Percentiles rank a stretch among this genome's conserved stretches.
phyloP scores from a whole-genome alignment of 2,113 vertebrate genomes.

The Hemichromis elongatus region DNA sequence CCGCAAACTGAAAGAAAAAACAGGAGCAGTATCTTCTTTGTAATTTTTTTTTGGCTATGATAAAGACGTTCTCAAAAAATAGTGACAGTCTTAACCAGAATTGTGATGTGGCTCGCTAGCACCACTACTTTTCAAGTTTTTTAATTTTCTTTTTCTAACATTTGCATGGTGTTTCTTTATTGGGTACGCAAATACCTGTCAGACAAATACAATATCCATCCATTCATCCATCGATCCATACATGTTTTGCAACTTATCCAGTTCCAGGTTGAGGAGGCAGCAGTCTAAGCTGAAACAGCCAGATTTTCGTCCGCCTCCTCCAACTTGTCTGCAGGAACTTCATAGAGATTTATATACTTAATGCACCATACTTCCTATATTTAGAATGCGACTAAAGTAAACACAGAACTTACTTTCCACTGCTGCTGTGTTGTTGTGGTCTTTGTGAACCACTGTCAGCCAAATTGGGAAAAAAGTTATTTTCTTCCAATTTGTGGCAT shows the following conservation, averaged over 20 bases:
- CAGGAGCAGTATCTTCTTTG: not conserved
- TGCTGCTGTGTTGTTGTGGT: not conserved
- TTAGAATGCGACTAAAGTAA: rapidly evolving
- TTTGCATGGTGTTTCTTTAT: rapidly evolving
- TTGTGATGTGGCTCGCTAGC: not conserved
- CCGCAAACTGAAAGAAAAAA: not conserved
- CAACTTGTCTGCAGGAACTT: not conserved
- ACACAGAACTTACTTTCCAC: not conserved
- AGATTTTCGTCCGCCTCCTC: not conserved
- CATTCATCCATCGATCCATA: not conserved
- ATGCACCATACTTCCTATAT: not conserved
- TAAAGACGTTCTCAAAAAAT: not conserved
- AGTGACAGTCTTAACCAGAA: not conserved
- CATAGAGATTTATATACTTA: not conserved
- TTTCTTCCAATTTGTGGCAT: slow-evolving; percentile 23
- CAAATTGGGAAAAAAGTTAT: not conserved
- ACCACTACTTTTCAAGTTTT: not conserved
- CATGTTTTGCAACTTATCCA: not conserved
- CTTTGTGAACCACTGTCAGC: not conserved
- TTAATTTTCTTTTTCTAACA: not conserved
- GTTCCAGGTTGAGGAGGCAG: not conserved
- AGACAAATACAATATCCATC: not conserved
- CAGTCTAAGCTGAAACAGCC: not conserved
- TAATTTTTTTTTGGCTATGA: not conserved
- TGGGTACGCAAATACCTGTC: not conserved